Conservation (phyloP, 2,113 vertebrate species). For the Prionailurus viverrinus region DNA sequence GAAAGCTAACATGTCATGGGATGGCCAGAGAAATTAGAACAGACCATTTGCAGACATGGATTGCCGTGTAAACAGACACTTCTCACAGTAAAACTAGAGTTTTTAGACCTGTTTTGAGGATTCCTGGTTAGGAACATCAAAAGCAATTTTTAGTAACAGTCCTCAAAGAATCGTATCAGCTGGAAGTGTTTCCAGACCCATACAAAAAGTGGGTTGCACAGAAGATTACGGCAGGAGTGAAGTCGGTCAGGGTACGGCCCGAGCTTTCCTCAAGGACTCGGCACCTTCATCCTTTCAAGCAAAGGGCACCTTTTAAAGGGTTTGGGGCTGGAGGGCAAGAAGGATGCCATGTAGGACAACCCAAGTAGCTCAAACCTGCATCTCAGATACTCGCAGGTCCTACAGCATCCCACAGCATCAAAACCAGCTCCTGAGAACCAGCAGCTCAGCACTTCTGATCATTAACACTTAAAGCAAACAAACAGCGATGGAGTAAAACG, state of each 20-base stretch:
- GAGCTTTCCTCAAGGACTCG: conserved; percentile 9
- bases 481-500: not conserved
- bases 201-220: not conserved
- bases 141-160: conserved; percentile 28
- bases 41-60: not conserved
- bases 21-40: not conserved
- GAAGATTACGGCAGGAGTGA: conserved; percentile 27
- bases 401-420: not conserved
- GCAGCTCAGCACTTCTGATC: not conserved
- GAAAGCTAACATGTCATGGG: not conserved
- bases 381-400: not conserved
- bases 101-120: not conserved
- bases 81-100: not conserved
- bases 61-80: not conserved
- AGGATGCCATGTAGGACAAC: not conserved
- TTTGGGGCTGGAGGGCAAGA: not conserved
- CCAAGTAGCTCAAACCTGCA: not conserved
- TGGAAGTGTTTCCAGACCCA: not conserved
- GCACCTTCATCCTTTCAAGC: not conserved
- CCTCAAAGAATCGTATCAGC: not conserved
- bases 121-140: not conserved
- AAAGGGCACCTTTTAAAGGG: not conserved
- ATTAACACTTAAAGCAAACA: not conserved
- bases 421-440: not conserved
- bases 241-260: not conserved